Base-by-base conservation (phyloP, 2,113 vertebrate species). In the Delphinapterus leucas region DNA sequence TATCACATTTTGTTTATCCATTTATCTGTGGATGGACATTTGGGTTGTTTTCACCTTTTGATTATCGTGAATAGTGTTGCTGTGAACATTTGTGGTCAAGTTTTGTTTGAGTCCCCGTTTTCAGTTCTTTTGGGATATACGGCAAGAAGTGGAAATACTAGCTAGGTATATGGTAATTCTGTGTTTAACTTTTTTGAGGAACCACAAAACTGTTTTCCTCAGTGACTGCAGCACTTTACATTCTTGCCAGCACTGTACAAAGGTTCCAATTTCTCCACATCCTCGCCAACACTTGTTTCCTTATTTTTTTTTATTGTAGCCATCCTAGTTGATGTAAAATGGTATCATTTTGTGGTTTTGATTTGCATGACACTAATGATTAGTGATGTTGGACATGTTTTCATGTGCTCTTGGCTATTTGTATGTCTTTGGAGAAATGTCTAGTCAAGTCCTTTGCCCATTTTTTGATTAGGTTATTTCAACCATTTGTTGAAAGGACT, bases 181-280 rank as follows among this genome's bases (percentile, higher is more conserved):
- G 23, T 93, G 55, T 87, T 95, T 86, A 90, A 87, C 70, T 92
- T 77, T 83, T 92, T 36, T 31, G n/a, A 53, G 61, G 53, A 95
- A 65, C 25, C 23, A 26, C 41, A 31, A 79, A 88, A 84, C 17
- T 83, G 25, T 68, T 94, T 93, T 87, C 74, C 49, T 33, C 55
- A 55, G 47, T 6, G 2, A 65, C 74, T 71, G 4, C 3, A 65
- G 65, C 23, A 25, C 55, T 95, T 55, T 81, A 41, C 10, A n/a
- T 89, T 95, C 55, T 79, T 21, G 41, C 18, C 14, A 92, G 63
- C 77, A 67, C 3, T 84, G 18, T 93, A 26, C 4, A 13, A 41
- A 55, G 23, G 25, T 76, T 88, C 23, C 36, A 65, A 1, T 89
- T 65, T 88, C 21, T 79, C 58, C 38, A 58, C 44, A 55, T 61